Conservation (phyloP, 2,113 vertebrate genomes). For the Alosa alosa region DNA sequence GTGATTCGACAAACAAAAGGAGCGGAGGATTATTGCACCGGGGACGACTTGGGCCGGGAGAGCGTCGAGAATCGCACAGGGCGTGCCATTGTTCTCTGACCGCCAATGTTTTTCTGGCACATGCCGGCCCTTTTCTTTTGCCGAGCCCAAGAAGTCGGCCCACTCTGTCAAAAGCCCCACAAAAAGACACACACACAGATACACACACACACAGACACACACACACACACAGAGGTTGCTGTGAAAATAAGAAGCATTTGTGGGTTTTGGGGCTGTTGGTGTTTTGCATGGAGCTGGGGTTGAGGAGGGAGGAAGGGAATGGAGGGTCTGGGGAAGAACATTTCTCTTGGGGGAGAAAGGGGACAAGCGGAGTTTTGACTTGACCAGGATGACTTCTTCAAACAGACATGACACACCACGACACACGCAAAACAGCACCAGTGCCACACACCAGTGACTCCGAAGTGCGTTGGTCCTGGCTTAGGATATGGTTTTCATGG, state of each 20-base stretch:
- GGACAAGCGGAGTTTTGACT: not conserved
- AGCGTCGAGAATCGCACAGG: constrained; percentile 66
- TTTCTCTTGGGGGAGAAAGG: not conserved
- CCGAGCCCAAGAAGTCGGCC: constrained; percentile 52
- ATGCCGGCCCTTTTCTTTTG: constrained; percentile 55
- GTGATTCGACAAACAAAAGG: constrained; percentile 70
- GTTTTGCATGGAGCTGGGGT: constrained; percentile 45
- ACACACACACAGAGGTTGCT: constrained; percentile 59
- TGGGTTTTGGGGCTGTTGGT: constrained; percentile 61
- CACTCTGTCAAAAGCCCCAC: constrained; percentile 58
- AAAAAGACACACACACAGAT: constrained; percentile 55
- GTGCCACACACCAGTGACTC: constrained; percentile 49
- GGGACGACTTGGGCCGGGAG: constrained; percentile 61
- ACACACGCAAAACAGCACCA: constrained; percentile 50
- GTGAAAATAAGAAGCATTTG: constrained; percentile 70
- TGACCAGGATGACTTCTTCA: constrained; percentile 40
- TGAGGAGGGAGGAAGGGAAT: constrained; percentile 30
- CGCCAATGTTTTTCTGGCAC: constrained; percentile 64
- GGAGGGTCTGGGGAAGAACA: constrained; percentile 43
- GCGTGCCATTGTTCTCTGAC: constrained; percentile 72
- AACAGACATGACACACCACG: constrained; percentile 51
- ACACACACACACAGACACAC: constrained; percentile 57
- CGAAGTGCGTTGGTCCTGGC: constrained; percentile 39
- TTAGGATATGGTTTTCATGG: constrained; percentile 50
- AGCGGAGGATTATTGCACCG: constrained; percentile 59